Base-by-base conservation (phyloP, 1,140 invertebrate species). In the Papilio aristodemus region DNA sequence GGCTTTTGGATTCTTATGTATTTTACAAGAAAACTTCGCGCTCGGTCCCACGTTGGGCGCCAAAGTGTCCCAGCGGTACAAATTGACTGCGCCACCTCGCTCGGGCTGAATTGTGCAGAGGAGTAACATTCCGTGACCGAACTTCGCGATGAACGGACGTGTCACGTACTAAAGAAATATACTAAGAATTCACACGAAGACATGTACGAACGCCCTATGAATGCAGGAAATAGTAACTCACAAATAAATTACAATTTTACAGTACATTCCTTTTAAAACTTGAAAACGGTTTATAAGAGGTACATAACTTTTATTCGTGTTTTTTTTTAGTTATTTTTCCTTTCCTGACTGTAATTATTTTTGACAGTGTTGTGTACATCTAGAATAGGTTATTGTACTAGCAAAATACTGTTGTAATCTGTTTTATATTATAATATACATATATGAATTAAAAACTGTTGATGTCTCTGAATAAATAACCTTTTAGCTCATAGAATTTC, bases 1-100 rank as follows among this genome's bases (percentile, higher is more conserved):
- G n/a, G 19, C 50, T 68, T 64, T 25, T n/a, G 19, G 60, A 38
- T 22, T 60, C 59, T 37, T 36, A 39, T 59, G 38, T 63, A 54
- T 63, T 69, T 64, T 37, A 17, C 19, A 63, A 71, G 64, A 66
- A 74, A 70, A 71, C 70, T 77, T 70, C 32, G 41, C 27, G 11
- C 11, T 10, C n/a, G 25, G 77, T 76, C 76, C 78, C 80, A 69
- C 70, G 81, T 77, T 84, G 85, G 81, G 85, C 84, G 83, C 84
- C 84, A 89, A 86, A 83, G 73, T 76, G 77, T 82, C 76, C 75
- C 74, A 72, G 59, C 67, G 71, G 70, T 54, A 80, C 78, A 86
- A 89, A 89, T 86, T 87, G 84, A 87, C 85, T 87, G 78, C 82
- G 82, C 79, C 86, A 84, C 80, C 83, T 84, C 74, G 74, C 74